Evolutionary conservation across 2,888 invertebrate species (phyloP), one percentile per base, ranked within the genome.

Genomic region (Macaria notata): DNA sequence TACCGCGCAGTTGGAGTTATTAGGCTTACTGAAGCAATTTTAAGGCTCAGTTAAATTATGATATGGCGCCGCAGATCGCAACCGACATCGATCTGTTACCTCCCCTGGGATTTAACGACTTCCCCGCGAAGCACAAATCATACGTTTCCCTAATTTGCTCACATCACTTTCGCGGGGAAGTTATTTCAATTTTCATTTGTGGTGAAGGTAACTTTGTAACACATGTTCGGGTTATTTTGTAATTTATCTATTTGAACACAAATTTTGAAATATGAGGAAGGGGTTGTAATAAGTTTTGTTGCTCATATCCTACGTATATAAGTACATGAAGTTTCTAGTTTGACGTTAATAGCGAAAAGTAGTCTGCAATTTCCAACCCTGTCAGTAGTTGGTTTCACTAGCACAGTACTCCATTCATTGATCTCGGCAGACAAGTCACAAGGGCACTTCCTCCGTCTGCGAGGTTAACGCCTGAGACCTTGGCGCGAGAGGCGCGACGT

Each of bases 141-240:
- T 74, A 74, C 71, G 75, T 76, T 76, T 74, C 58, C 72, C 69
- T 78, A 79, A 81, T 81, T 78, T 73, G 70, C 64, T 64, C 68
- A 68, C 73, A 71, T 74, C 67, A 69, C 67, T 73, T 73, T 66
- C 70, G 66, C 64, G 63, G 58, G 65, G 57, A 69, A 69, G 70
- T 72, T 72, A 73, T 76, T 77, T 71, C 71, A 78, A 75, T 78
- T 73, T 75, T 68, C 69, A 63, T 72, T 73, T 72, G 68, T 70
- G 64, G 65, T 48, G 49, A 51, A 56, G 4, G 56, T 60, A 19
- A 48, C 36, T 30, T 31, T 30, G 30, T 46, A 36, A 36, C 33
- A 3, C 33, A 36, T 36, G 33, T 36, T 36, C 19, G 33, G 4
- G 33, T 36, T 36, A 36, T 36, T 36, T 36, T 19, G 2, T 19